These are phyloP conservation scores for Frankliniella fusca DNA, from an alignment of 2,888 invertebrate species.

Conservation along the genomic window DNA sequence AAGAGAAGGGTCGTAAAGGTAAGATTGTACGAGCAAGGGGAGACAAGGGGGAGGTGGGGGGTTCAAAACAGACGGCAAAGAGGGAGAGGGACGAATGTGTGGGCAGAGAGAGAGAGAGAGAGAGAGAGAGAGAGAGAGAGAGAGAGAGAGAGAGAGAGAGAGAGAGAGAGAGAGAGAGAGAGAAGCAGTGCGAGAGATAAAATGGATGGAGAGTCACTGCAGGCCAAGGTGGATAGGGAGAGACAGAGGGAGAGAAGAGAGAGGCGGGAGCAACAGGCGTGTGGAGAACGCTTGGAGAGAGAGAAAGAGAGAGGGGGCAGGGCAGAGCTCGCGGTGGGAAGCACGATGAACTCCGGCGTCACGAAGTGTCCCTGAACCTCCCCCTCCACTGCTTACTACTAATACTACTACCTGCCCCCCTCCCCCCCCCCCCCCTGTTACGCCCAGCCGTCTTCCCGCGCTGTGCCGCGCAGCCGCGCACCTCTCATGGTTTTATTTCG, in stretches of 20 bases:
- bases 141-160: background rate
- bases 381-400: background rate
- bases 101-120: background rate
- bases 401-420: slow-evolving; percentile 13
- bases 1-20: background rate
- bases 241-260: background rate
- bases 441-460: background rate
- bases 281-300: background rate
- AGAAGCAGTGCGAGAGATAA: background rate
- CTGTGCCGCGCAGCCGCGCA: background rate
- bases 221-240: background rate
- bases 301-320: background rate
- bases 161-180: background rate
- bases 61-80: background rate
- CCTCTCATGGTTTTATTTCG: slow-evolving; percentile 5
- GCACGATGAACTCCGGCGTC: background rate
- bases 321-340: background rate
- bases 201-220: background rate
- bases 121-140: background rate
- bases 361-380: slow-evolving; percentile 21
- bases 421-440: background rate
- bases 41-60: no score
- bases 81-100: background rate
- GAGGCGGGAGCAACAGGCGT: background rate
- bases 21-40: background rate